These are phyloP conservation scores for Pseudochromis fuscus DNA, from an alignment of 2,797 vertebrate species.

Conservation along the genomic window DNA sequence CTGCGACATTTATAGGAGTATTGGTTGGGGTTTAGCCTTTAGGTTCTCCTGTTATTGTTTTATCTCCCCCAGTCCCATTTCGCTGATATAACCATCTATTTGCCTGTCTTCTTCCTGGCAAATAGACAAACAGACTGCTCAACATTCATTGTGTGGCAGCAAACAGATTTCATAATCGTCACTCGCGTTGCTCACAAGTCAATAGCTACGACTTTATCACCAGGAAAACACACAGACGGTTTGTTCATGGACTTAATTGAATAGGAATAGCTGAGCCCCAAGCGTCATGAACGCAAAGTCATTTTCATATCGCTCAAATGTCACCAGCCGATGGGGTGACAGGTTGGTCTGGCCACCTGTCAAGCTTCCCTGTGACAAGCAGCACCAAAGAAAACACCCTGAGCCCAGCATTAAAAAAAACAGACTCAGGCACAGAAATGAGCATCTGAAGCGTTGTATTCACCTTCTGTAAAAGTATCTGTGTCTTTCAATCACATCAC, in stretches of 20 bases:
- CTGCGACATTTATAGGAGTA: slow-evolving; percentile 59
- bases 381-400: slow-evolving; percentile 44
- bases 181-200: slow-evolving; percentile 72
- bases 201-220: slow-evolving; percentile 83
- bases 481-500: no score
- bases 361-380: slow-evolving; percentile 61
- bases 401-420: slow-evolving; percentile 39
- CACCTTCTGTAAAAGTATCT: slow-evolving; percentile 1
- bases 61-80: slow-evolving; percentile 63
- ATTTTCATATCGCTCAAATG: slow-evolving; percentile 82
- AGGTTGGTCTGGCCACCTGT: slow-evolving; percentile 73
- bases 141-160: slow-evolving; percentile 67
- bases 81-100: slow-evolving; percentile 71
- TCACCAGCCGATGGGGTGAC: slow-evolving; percentile 71
- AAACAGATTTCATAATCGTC: slow-evolving; percentile 78
- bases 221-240: slow-evolving; percentile 79
- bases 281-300: slow-evolving; percentile 65
- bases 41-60: slow-evolving; percentile 68
- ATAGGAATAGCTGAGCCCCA: slow-evolving; percentile 70
- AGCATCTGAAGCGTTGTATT: slow-evolving; percentile 24
- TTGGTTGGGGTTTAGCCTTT: slow-evolving; percentile 62
- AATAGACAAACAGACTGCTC: slow-evolving; percentile 75
- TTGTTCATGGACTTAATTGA: slow-evolving; percentile 81
- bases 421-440: slow-evolving; percentile 22
- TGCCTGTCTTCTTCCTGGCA: slow-evolving; percentile 67